Evolutionary conservation across 1,140 invertebrate genomes (phyloP), one percentile per base, ranked within the genome.

Genomic region (Propsilocerus akamusi): DNA sequence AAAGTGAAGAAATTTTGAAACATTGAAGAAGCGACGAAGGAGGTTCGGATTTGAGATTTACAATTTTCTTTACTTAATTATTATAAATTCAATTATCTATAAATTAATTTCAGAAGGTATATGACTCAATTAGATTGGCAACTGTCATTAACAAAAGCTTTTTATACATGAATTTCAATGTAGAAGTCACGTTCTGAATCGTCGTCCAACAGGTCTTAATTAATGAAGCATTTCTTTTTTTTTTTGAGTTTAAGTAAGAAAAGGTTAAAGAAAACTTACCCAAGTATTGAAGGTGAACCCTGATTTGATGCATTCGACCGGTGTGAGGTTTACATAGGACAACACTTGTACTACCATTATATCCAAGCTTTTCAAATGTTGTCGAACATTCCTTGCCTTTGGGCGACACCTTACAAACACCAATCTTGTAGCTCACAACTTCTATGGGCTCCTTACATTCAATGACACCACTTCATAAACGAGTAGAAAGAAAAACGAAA

Each of bases 211-310:
- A n/a, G n/a, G n/a, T n/a, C n/a, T n/a, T n/a, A n/a, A n/a, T n/a
- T n/a, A n/a, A n/a, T n/a, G n/a, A n/a, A n/a, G n/a, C n/a, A n/a
- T n/a, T n/a, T n/a, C n/a, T n/a, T n/a, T n/a, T n/a, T n/a, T n/a
- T n/a, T n/a, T n/a, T n/a, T n/a, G n/a, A n/a, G n/a, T n/a, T n/a
- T n/a, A n/a, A n/a, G n/a, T n/a, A 8, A 30, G 7, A 50, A 34
- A n/a, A 11, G 41, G 51, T 58, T 3, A 30, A 7, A 50, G 30
- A n/a, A 11, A 46, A 52, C 58, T 65, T 68, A 86, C 86, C 95
- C 56, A 98, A 73, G 68, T 88, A 99, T 65, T 99, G 96, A 28
- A 98, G 75, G 70, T 99, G 96, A n/a, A 99, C 92, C 52, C 96
- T 75, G 53, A 99, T 98, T 68, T 99, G 96, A 68, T 99, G 96